phyloP scores from a whole-genome alignment of 2,113 vertebrate species.

The Eublepharis macularius region DNA sequence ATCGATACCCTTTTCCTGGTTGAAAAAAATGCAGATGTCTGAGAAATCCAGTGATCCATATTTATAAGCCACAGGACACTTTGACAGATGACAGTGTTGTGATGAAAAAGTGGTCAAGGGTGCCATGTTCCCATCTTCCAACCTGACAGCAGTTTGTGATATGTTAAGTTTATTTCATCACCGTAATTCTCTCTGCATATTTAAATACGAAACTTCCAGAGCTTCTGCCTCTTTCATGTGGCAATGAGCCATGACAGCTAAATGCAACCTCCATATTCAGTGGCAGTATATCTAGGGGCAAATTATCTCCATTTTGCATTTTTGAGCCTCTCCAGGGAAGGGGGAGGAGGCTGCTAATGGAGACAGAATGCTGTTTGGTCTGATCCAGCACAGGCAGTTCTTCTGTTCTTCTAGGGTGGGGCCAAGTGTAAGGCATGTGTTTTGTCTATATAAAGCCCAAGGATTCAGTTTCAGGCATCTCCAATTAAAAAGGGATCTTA shows the following conservation, averaged over 20 bases:
- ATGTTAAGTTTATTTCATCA: slow-evolving; percentile 54
- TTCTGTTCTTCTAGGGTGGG: neutral
- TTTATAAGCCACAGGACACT: slow-evolving; percentile 74
- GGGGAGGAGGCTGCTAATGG: neutral
- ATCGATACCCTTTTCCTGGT: slow-evolving; percentile 69
- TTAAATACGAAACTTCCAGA: slow-evolving; percentile 38
- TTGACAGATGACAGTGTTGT: slow-evolving; percentile 72
- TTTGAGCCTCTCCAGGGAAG: too few species aligned
- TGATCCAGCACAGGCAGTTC: neutral
- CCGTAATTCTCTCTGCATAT: slow-evolving; percentile 38
- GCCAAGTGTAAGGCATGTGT: too few species aligned
- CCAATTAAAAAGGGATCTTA: too few species aligned
- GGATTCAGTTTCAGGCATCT: too few species aligned
- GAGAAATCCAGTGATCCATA: slow-evolving; percentile 72
- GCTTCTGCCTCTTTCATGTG: neutral
- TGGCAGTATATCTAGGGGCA: neutral
- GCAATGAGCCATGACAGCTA: neutral
- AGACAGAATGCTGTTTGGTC: neutral
- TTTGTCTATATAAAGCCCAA: too few species aligned
- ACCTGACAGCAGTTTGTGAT: slow-evolving; percentile 60
- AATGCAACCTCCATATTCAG: neutral
- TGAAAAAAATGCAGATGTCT: slow-evolving; percentile 45
- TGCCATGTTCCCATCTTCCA: slow-evolving; percentile 44
- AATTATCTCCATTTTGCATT: neutral
- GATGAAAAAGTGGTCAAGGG: slow-evolving; percentile 66